Percentiles rank a stretch among this genome's conserved stretches.
phyloP scores from a whole-genome alignment of 2,888 invertebrate genomes.

The Amiota minor region DNA sequence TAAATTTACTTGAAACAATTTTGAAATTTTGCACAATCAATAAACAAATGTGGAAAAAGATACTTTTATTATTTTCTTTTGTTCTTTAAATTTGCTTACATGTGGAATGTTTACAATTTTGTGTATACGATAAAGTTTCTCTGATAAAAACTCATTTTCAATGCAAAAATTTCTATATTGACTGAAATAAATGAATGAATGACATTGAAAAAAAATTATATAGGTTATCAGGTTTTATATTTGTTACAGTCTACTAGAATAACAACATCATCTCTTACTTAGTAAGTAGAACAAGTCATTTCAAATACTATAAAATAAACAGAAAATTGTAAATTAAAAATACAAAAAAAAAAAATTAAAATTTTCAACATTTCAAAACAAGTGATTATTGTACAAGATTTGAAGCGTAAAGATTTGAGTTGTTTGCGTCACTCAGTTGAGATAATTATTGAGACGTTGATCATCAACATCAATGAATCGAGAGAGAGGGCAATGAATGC shows the following conservation, averaged over 20 bases:
- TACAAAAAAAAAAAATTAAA: background rate
- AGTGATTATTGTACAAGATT: no score
- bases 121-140: slow-evolving; percentile 1
- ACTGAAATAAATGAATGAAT: slow-evolving; percentile 8
- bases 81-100: background rate
- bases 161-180: background rate
- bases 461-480: no score
- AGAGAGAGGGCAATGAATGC: no score
- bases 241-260: no score
- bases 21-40: slow-evolving; percentile 14
- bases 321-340: background rate
- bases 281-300: background rate
- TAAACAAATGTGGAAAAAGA: background rate
- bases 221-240: no score
- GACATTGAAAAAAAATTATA: slow-evolving; percentile 15
- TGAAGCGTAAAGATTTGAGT: no score
- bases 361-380: background rate
- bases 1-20: background rate
- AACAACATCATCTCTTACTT: background rate
- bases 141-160: background rate
- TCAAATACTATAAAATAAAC: slow-evolving; percentile 5
- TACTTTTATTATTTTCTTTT: background rate
- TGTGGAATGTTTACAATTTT: background rate
- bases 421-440: no score
- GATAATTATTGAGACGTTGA: no score